Evolutionary conservation across 2,888 invertebrate species (phyloP).

Genomic region (Acanthococcus lagerstroemiae): DNA sequence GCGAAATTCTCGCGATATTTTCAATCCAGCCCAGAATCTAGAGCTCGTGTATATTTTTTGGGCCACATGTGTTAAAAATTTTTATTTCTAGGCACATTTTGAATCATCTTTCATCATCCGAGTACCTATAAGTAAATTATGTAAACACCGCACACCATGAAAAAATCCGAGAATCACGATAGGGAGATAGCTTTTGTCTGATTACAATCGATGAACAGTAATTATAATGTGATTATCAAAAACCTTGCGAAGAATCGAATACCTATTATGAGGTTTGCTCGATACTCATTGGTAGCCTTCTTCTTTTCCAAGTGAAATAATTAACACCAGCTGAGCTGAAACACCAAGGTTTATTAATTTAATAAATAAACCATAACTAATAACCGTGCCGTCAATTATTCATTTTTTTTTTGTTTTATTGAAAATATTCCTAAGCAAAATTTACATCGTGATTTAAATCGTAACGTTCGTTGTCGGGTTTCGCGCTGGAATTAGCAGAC

Average conservation of each 20-base stretch:
- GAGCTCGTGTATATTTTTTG: too few relatives aligned
- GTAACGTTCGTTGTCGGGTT: neutral
- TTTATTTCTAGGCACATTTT: too few relatives aligned
- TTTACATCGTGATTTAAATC: neutral
- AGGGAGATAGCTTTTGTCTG: too few relatives aligned
- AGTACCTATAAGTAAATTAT: too few relatives aligned
- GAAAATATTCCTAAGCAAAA: slow-evolving; percentile 1
- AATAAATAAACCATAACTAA: slow-evolving; percentile 30
- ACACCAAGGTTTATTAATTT: slow-evolving; percentile 31
- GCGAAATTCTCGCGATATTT: too few relatives aligned
- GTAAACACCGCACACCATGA: too few relatives aligned
- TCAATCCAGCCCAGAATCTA: too few relatives aligned
- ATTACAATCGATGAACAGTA: slow-evolving; percentile 21
- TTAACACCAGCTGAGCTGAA: slow-evolving; percentile 30
- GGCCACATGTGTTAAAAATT: too few relatives aligned
- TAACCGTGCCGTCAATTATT: slow-evolving; percentile 19
- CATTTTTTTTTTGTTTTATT: slow-evolving; percentile 21
- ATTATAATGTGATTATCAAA: slow-evolving; percentile 22
- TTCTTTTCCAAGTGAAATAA: slow-evolving; percentile 28
- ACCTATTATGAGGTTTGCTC: slow-evolving; percentile 19
- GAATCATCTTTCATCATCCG: too few relatives aligned
- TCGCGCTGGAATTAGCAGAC: too few relatives aligned
- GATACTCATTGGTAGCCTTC: slow-evolving; percentile 27
- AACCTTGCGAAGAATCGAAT: slow-evolving; percentile 20
- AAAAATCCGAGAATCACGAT: too few relatives aligned